Base-by-base conservation (phyloP, 2,113 vertebrate species). In the Hydropotes inermis region DNA sequence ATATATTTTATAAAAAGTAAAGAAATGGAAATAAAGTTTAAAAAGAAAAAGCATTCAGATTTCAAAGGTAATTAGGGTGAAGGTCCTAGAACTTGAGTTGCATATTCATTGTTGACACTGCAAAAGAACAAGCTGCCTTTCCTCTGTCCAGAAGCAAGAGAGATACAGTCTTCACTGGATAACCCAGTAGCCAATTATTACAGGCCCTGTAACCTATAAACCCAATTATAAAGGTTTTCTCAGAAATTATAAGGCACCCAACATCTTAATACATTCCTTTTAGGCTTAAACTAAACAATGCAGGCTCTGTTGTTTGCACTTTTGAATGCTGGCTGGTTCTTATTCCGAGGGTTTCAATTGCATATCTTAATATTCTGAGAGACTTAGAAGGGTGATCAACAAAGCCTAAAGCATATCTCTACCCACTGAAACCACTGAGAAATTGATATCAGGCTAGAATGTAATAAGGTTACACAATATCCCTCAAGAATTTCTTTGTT, bases 231-330 rank as follows among this genome's bases (percentile, higher is more conserved):
- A 82, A 82, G 9, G 39, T 33, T 54, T n/a, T 87, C 39, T 76
- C 30, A 13, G 67, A 87, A 82, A 83, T 11, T 89, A 45, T 83
- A 87, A 94, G 61, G 15, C n/a, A 36, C 25, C 21, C 79, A 89
- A 50, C 11, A 70, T 89, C 64, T 92, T 79, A 96, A 89, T 89
- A 94, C 94, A 91, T 97, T 90, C 58, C 55, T 94, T 94, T 83
- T 78, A 55, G 21, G 19, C 28, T 79, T 90, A 70, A 47, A 87
- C 45, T 90, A 89, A 74, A 74, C 55, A 96, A 70, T 60, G 76
- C 55, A 28, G 13, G 27, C 39, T 95, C 55, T 94, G 76, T 93
- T 90, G 6, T 96, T 83, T 33, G 74, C 50, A 92, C 61, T 19
- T 89, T 95, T 79, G 50, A 96, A 84, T 78, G 45, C 55, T 55